A percentile compares a stretch with the other conserved stretches of the same genome.
Conservation (phyloP, 1,140 invertebrate genomes). For the Neodiprion virginianus region DNA sequence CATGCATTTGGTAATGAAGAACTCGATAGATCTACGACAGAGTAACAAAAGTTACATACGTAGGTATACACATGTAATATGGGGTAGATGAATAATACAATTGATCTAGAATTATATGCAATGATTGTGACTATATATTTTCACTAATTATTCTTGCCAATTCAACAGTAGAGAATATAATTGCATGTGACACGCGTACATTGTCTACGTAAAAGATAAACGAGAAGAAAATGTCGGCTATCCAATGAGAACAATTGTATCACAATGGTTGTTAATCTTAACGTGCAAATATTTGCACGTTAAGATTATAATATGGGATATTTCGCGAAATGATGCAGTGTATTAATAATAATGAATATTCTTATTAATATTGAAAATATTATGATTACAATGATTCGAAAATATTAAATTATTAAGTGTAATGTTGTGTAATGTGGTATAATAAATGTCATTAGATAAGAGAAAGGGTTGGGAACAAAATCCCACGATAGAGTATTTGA, state of each 20-base stretch:
- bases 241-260: background rate
- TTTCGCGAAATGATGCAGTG: background rate
- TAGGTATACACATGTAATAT: too few species aligned
- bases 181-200: background rate
- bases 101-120: too few species aligned
- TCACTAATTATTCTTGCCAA: background rate
- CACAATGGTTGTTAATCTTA: background rate
- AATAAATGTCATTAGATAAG: slow-evolving; percentile 61
- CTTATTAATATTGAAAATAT: slow-evolving; percentile 1
- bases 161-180: background rate
- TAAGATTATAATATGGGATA: slow-evolving; percentile 15
- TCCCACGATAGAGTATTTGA: too few species aligned
- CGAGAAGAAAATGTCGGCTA: background rate
- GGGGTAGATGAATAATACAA: too few species aligned
- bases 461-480: too few species aligned
- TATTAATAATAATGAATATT: background rate
- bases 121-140: too few species aligned
- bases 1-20: too few species aligned
- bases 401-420: slow-evolving; percentile 61
- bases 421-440: slow-evolving; percentile 58
- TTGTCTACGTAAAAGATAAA: background rate
- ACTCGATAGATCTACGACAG: too few species aligned
- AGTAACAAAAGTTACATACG: too few species aligned
- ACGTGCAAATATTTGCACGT: background rate
- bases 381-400: slow-evolving; percentile 4